Evolutionary conservation across 2,797 vertebrate genomes (phyloP).

Genomic region (Oreonectes daqikongensis): DNA sequence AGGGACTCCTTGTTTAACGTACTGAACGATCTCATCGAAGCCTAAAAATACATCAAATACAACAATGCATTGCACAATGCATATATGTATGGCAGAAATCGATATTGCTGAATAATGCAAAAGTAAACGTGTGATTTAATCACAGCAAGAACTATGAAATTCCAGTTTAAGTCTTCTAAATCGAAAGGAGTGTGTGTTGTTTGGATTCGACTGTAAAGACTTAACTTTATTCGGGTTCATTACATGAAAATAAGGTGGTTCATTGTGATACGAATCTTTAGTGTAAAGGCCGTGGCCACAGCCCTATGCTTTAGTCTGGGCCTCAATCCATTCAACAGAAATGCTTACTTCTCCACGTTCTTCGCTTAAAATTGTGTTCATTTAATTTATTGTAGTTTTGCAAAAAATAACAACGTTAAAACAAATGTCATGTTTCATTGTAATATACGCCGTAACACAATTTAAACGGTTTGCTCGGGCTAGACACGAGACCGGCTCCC

Average conservation of each 20-base stretch:
- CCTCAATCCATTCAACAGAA: conserved; percentile 36
- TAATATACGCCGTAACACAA: neutral
- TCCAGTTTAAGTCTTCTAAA: neutral
- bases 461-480: neutral
- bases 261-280: conserved; percentile 22
- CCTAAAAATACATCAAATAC: neutral
- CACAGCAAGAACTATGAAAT: neutral
- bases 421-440: neutral
- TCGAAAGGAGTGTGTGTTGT: neutral
- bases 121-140: conserved; percentile 29
- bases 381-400: no score
- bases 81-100: neutral
- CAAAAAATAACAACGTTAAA: neutral
- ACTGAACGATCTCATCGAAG: neutral
- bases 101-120: conserved; percentile 35
- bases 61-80: neutral
- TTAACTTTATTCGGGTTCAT: neutral
- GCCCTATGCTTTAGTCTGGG: conserved; percentile 39
- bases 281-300: conserved; percentile 44
- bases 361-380: no score
- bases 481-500: conserved; percentile 42
- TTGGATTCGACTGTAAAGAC: neutral
- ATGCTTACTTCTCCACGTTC: neutral
- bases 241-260: neutral
- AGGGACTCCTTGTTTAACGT: neutral